A percentile compares a stretch with the other conserved stretches of the same genome.
These are phyloP conservation scores for Myiagra hebetior DNA, from an alignment of 2,113 vertebrate species.

Conservation along the genomic window DNA sequence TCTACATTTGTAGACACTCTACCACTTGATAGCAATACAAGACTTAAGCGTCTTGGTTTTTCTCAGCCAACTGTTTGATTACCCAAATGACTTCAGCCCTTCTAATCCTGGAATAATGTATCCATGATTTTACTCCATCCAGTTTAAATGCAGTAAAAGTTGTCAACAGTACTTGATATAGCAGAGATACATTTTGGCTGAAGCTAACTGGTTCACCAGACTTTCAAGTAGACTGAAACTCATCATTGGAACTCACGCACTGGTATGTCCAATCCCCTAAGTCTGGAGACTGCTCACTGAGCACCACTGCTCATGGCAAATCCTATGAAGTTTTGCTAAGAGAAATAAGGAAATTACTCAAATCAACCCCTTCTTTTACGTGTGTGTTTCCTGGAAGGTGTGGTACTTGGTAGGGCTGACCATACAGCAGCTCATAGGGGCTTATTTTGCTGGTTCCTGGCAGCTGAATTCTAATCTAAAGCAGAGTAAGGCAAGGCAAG, in stretches of 20 bases:
- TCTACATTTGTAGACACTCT: neutral
- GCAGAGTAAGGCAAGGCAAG: too few species aligned
- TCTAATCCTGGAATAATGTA: neutral
- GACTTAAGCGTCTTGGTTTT: neutral
- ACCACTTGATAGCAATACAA: neutral
- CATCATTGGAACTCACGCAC: neutral
- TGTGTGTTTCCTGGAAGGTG: neutral
- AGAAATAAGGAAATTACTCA: neutral
- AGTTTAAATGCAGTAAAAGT: neutral
- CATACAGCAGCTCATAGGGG: neutral
- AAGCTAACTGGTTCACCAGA: neutral
- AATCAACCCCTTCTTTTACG: rapidly evolving
- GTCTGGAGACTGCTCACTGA: neutral
- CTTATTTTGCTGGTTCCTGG: neutral
- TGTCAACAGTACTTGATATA: neutral
- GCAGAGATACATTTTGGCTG: neutral
- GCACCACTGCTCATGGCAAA: neutral
- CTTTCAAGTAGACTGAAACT: neutral
- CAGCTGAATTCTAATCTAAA: neutral
- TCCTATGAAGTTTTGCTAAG: neutral
- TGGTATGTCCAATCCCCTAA: neutral
- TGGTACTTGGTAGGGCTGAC: neutral
- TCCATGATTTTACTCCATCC: neutral
- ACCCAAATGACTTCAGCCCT: rapidly evolving
- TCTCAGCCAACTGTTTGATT: neutral